phyloP scores from a whole-genome alignment of 2,797 vertebrate species.

The Ara ararauna region DNA sequence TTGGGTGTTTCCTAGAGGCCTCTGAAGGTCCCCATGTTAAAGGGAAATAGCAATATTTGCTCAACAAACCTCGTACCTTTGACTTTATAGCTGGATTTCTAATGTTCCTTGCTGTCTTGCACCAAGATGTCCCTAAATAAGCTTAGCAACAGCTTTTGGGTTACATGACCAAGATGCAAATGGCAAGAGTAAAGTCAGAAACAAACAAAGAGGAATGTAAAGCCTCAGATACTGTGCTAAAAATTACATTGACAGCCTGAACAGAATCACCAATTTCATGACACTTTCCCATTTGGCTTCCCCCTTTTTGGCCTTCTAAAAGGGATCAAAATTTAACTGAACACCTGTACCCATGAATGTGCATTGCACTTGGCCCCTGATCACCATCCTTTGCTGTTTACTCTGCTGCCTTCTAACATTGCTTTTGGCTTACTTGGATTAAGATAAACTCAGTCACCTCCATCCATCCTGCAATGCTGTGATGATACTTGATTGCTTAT shows the following conservation, averaged over 20 bases:
- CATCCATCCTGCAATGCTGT: neutral
- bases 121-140: neutral
- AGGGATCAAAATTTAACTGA: neutral
- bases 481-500: neutral
- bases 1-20: neutral
- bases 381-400: neutral
- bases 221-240: neutral
- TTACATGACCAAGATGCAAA: neutral
- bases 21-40: neutral
- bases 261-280: neutral
- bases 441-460: neutral
- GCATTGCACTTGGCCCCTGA: neutral
- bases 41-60: neutral
- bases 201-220: neutral
- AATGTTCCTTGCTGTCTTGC: neutral
- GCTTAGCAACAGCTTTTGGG: neutral
- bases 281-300: neutral
- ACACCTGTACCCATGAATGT: accelerated
- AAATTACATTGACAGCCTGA: neutral
- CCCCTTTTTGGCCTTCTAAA: neutral
- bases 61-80: neutral
- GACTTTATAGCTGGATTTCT: neutral
- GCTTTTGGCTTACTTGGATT: neutral
- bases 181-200: neutral
- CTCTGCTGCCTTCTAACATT: neutral